Evolutionary conservation across 2,113 vertebrate species (phyloP).

Genomic region (Spilogale gracilis): DNA sequence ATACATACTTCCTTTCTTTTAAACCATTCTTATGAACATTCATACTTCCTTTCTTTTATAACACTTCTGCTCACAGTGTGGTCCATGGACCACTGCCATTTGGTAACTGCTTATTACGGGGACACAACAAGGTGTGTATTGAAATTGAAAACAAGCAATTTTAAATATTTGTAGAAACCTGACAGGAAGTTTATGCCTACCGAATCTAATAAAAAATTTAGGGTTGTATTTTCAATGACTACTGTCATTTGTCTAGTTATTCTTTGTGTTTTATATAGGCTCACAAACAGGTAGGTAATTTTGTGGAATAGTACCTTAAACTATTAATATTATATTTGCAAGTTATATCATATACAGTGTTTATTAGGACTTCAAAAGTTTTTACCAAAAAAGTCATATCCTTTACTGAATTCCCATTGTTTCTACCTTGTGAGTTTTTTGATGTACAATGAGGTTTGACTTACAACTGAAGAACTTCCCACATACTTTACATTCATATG

Average conservation of each 20-base stretch:
- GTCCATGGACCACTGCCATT: background rate
- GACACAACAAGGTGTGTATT: background rate
- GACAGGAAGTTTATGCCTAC: background rate
- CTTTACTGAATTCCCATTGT: conserved; percentile 59
- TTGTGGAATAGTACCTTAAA: conserved; percentile 21
- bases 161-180: conserved; percentile 25
- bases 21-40: too few species aligned
- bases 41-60: conserved; percentile 56
- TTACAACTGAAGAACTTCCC: conserved; percentile 86
- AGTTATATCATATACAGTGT: conserved; percentile 25
- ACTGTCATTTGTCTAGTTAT: conserved; percentile 27
- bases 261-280: background rate
- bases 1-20: conserved; percentile 56
- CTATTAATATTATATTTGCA: conserved; percentile 26
- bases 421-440: conserved; percentile 84
- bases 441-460: conserved; percentile 84
- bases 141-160: conserved; percentile 47
- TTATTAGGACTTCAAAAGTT: conserved; percentile 47
- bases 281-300: conserved; percentile 23
- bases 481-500: conserved; percentile 84
- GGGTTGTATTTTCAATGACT: conserved; percentile 43
- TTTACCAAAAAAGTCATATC: background rate
- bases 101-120: conserved; percentile 11
- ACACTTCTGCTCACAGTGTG: conserved; percentile 30
- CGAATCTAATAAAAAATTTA: conserved; percentile 31